A percentile compares a stretch with the other conserved stretches of the same genome.
These are phyloP conservation scores for Galerucella pusilla DNA, from an alignment of 2,888 invertebrate genomes.

Conservation along the genomic window DNA sequence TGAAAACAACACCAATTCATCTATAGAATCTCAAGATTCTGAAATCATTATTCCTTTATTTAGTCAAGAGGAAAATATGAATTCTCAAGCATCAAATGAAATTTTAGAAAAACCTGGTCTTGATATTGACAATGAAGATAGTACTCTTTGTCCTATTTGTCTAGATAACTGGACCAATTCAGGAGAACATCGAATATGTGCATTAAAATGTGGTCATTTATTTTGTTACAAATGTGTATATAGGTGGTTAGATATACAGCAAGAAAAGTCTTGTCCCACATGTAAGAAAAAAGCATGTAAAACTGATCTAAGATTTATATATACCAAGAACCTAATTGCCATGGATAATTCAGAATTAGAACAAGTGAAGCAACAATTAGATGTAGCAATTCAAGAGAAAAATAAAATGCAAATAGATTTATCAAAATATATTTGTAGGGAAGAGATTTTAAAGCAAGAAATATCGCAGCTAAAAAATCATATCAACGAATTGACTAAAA, in stretches of 20 bases:
- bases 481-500: slow-evolving; percentile 45
- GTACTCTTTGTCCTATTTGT: slow-evolving; percentile 87
- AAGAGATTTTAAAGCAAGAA: slow-evolving; percentile 63
- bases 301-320: slow-evolving; percentile 72
- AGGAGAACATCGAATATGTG: slow-evolving; percentile 87
- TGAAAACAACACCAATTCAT: neutral
- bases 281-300: slow-evolving; percentile 75
- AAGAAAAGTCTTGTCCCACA: slow-evolving; percentile 83
- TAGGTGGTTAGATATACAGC: slow-evolving; percentile 75
- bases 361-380: slow-evolving; percentile 72
- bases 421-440: slow-evolving; percentile 65
- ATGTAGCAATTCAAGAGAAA: slow-evolving; percentile 69
- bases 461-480: slow-evolving; percentile 53
- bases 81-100: neutral
- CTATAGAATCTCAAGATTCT: neutral
- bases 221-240: slow-evolving; percentile 86
- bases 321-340: slow-evolving; percentile 80
- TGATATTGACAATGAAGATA: slow-evolving; percentile 69
- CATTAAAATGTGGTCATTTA: slow-evolving; percentile 91
- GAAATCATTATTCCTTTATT: neutral
- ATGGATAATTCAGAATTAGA: slow-evolving; percentile 84
- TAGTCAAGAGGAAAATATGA: neutral
- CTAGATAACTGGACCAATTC: slow-evolving; percentile 88
- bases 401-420: slow-evolving; percentile 73
- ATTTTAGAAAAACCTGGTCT: neutral